Base-by-base conservation (phyloP, 1,140 invertebrate genomes). In the Dinoponera quadriceps region DNA sequence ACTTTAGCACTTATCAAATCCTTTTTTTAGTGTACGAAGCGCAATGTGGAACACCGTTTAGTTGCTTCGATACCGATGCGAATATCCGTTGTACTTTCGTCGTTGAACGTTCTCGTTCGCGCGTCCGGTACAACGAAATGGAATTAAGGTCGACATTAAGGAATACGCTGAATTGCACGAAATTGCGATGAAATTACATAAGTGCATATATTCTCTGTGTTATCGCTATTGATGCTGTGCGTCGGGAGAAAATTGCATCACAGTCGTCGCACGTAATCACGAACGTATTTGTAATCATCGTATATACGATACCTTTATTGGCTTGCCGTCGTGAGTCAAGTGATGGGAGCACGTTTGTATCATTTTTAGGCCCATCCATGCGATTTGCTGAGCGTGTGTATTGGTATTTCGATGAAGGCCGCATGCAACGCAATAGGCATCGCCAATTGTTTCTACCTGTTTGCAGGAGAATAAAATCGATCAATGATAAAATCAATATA, bases 351-450 rank as follows among this genome's bases (percentile, higher is more conserved):
- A 98, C 0, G 97, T 97, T 89, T 98, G 96, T 81, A 99, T 98
- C 98, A 99, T 99, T 91, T 96, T 96, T 66, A 98, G 89, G 9
- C 97, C 97, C 98, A 99, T 99, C 98, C 98, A 99, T 25, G 98
- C 97, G 48, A 98, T 98, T 94, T 98, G 98, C 78, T 98, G 97
- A 11, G 98, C 98, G 93, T 99, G 98, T 62, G 97, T 98, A 20
- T 94, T 94, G 51, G 97, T 97, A 85, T 96, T 95, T 86, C 96
- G 96, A 91, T 99, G 98, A 11, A 99, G 94, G 2, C 98, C 98
- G 82, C 98, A 98, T 0, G 98, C 98, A 3, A 99, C 98, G 92
- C 98, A 99, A 93, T 99, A 99, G 0, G 98, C 98, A 94, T 99
- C 98, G 0, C 98, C 98, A 88, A 97, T 97, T 51, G 98, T 99